Conservation (phyloP, 2,888 invertebrate species). For the Gari tellinella region DNA sequence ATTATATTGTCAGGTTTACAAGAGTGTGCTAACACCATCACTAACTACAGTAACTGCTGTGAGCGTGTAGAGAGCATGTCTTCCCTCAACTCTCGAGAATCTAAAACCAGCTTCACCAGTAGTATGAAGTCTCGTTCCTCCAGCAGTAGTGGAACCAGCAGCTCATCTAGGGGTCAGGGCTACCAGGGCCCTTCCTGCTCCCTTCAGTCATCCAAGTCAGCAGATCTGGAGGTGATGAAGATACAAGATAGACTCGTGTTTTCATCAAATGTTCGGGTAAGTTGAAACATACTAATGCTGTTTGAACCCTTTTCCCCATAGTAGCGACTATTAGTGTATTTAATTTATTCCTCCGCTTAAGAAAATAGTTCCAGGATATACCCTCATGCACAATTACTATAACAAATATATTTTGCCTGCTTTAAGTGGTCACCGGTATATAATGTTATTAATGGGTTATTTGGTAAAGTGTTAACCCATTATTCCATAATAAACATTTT, state of each 20-base stretch:
- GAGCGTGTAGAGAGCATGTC: slow-evolving; percentile 72
- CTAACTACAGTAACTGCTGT: slow-evolving; percentile 75
- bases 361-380: too few relatives aligned
- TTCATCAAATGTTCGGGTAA: slow-evolving; percentile 75
- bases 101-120: slow-evolving; percentile 44
- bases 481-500: too few relatives aligned
- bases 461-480: too few relatives aligned
- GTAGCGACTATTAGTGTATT: too few relatives aligned
- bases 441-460: too few relatives aligned
- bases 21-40: slow-evolving; percentile 74
- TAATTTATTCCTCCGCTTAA: too few relatives aligned
- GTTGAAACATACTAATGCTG: slow-evolving; percentile 48
- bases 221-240: slow-evolving; percentile 78
- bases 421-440: too few relatives aligned
- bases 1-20: slow-evolving; percentile 61
- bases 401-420: too few relatives aligned
- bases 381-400: too few relatives aligned
- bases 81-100: slow-evolving; percentile 69
- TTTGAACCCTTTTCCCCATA: too few relatives aligned
- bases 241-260: slow-evolving; percentile 81
- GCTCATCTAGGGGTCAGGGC: slow-evolving; percentile 56
- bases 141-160: slow-evolving; percentile 50
- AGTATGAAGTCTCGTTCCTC: slow-evolving; percentile 54
- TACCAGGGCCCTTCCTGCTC: slow-evolving; percentile 47
- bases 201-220: slow-evolving; percentile 60